Percentiles rank a stretch among this genome's conserved stretches.
Conservation (phyloP, 2,888 invertebrate genomes). For the Tetropium fuscum region DNA sequence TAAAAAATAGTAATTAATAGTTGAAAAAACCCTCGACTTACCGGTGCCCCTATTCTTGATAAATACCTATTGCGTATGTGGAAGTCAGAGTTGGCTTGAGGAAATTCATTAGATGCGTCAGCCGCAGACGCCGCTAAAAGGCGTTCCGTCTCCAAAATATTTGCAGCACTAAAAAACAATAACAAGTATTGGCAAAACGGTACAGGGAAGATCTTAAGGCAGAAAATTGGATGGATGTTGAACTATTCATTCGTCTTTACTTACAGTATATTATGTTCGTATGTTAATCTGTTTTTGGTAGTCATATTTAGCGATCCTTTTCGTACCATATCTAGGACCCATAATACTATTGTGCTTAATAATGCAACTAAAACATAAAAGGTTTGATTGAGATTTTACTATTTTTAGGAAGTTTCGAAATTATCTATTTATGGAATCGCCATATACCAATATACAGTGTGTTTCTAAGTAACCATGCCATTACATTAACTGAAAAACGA, state of each 20-base stretch:
- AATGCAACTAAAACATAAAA: constrained; percentile 79
- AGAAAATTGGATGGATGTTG: neutral
- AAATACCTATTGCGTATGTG: constrained; percentile 73
- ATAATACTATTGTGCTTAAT: constrained; percentile 79
- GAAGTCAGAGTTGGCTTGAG: constrained; percentile 70
- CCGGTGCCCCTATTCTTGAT: constrained; percentile 71
- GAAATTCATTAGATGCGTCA: constrained; percentile 39
- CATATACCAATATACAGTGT: too few relatives aligned
- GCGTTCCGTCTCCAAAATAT: constrained; percentile 69
- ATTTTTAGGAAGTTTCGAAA: too few relatives aligned
- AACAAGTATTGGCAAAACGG: neutral
- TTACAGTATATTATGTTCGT: constrained; percentile 44
- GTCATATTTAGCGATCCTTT: constrained; percentile 72
- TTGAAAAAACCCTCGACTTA: constrained; percentile 58
- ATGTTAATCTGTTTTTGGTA: constrained; percentile 59
- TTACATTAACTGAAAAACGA: too few relatives aligned
- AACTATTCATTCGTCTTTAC: constrained; percentile 27
- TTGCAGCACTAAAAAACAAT: constrained; percentile 60
- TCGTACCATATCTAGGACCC: constrained; percentile 50
- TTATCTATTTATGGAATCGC: too few relatives aligned
- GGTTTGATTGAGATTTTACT: too few relatives aligned
- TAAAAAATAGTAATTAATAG: constrained; percentile 21
- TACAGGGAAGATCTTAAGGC: neutral
- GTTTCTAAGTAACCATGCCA: too few relatives aligned
- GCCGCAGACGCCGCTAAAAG: constrained; percentile 66